These are phyloP conservation scores for Lasius fuliginosus DNA, from an alignment of 2,888 invertebrate species.

Conservation along the genomic window DNA sequence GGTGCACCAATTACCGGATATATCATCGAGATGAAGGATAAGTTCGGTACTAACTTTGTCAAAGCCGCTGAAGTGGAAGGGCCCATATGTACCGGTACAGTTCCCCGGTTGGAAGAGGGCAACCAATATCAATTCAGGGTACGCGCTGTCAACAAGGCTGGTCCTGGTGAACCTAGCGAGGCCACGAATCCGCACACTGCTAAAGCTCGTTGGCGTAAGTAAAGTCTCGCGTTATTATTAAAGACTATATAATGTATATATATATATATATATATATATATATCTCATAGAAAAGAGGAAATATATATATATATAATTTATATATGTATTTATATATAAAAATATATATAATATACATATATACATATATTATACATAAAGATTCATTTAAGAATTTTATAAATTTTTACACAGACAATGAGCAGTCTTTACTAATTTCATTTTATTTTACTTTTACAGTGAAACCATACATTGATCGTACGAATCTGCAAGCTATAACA, in stretches of 20 bases:
- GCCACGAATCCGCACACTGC: constrained; percentile 97
- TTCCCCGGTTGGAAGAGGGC: constrained; percentile 96
- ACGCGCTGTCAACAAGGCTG: constrained; percentile 98
- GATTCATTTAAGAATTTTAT: background rate
- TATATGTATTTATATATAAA: no score
- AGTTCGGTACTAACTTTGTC: constrained; percentile 93
- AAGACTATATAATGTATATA: background rate
- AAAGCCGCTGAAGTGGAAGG: constrained; percentile 95
- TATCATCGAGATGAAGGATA: constrained; percentile 96
- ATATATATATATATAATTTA: no score
- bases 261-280: background rate
- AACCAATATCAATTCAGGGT: constrained; percentile 98
- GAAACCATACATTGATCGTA: constrained; percentile 97
- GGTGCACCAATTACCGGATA: constrained; percentile 98
- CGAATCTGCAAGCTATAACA: constrained; percentile 93
- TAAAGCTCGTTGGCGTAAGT: constrained; percentile 95
- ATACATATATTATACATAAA: background rate
- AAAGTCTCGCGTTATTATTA: constrained; percentile 39
- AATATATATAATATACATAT: no score
- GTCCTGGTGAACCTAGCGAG: constrained; percentile 96
- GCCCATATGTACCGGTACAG: constrained; percentile 94
- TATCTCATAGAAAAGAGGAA: background rate
- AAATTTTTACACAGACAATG: background rate
- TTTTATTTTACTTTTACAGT: constrained; percentile 88
- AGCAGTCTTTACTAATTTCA: background rate